Base-by-base conservation (phyloP, 2,113 vertebrate species). In the Entomyzon cyanotis region DNA sequence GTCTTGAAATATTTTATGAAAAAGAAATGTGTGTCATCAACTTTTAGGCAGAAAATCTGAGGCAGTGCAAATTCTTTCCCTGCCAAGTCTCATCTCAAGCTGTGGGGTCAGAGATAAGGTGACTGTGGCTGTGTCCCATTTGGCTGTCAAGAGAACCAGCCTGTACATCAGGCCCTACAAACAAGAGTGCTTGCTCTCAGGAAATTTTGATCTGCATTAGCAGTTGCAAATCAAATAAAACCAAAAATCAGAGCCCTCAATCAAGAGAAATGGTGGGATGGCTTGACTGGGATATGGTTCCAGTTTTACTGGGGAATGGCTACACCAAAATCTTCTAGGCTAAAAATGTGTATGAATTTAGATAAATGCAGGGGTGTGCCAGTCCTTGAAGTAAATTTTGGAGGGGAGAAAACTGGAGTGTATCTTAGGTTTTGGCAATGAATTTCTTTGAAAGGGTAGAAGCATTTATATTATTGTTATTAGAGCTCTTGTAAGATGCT, bases 131-230 rank as follows among this genome's bases (percentile, higher is more conserved):
- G 2, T 24, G 0, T 7, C 56, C 46, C 39, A 3, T 65, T 71
- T 78, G 58, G 42, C 65, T 37, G 7, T 16, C 7, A 33, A 59
- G 58, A 41, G 44, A 52, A 15, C 12, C 44, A 20, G 37, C 18
- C 53, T 56, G 24, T 30, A 30, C 17, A 7, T 11, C 22, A 49
- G 49, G 15, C 33, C 28, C 35, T n/a, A 5, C 41, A 8, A 60
- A 60, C 21, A 47, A 28, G 30, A 52, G 21, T 0, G 0, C 10
- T 75, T 2, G 1, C 10, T 46, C 52, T 33, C 30, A 35, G 35
- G 62, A 33, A 49, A 39, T 60, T 39, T 30, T 41, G 22, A 20
- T 53, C 92, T 73, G 15, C 18, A 24, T n/a, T 50, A 33, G 30
- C 53, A 68, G 10, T 52, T 47, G 10, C 20, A 56, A 44, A 46